phyloP scores from a whole-genome alignment of 2,113 vertebrate species.

The Fregata magnificens region DNA sequence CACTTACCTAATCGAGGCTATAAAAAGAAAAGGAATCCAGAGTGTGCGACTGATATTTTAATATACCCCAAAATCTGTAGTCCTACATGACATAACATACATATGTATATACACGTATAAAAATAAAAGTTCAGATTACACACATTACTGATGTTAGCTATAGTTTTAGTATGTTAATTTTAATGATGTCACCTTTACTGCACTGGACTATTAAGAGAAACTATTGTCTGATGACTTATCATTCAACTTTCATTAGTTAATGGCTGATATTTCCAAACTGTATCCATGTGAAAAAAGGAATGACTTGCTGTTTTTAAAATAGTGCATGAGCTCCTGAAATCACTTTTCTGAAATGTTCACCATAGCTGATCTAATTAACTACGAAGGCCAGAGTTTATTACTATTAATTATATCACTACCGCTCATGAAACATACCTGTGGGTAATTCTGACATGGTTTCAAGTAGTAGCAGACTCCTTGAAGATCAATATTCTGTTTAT shows the following conservation, averaged over 20 bases:
- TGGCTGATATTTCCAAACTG: neutral
- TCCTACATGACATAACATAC: neutral
- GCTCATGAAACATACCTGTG: slow-evolving; percentile 45
- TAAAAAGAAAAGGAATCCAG: neutral
- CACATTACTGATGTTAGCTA: neutral
- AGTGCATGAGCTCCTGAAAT: neutral
- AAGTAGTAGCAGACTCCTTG: neutral
- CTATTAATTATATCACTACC: slow-evolving; percentile 25
- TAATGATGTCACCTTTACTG: neutral
- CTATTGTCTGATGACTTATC: neutral
- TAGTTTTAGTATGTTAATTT: neutral
- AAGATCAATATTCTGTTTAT: slow-evolving; percentile 67
- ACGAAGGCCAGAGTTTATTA: slow-evolving; percentile 44
- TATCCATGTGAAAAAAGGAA: neutral
- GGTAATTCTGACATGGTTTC: slow-evolving; percentile 26
- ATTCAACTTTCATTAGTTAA: neutral
- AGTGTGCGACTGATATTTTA: neutral
- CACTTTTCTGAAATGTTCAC: neutral
- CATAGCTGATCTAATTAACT: slow-evolving; percentile 39
- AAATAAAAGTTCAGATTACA: neutral
- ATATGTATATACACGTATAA: neutral
- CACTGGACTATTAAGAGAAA: neutral
- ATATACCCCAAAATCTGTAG: neutral
- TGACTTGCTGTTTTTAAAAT: slow-evolving; percentile 8
- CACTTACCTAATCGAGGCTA: neutral